Evolutionary conservation across 2,797 vertebrate species (phyloP).

Genomic region (Clarias fuscus): DNA sequence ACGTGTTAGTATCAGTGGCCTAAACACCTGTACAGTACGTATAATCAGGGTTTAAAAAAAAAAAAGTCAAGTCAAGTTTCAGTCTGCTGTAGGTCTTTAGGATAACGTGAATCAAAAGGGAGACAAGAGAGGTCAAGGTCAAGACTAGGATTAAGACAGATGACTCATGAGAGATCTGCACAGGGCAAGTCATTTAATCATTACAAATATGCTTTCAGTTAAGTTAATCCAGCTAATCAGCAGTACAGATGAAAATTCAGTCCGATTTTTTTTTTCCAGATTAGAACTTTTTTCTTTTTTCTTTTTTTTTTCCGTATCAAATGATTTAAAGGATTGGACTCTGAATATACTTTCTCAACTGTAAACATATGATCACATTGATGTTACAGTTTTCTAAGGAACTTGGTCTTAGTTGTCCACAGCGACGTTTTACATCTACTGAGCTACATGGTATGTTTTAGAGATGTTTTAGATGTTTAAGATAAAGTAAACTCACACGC

Average conservation of each 20-base stretch:
- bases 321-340: not conserved
- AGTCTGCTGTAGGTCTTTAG: not conserved
- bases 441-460: no score
- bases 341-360: not conserved
- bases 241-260: not conserved
- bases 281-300: no score
- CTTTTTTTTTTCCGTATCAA: not conserved
- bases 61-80: not conserved
- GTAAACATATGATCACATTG: not conserved
- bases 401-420: not conserved
- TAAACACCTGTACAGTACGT: no score
- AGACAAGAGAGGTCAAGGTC: not conserved
- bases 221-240: not conserved
- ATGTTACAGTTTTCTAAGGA: not conserved
- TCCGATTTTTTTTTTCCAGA: not conserved
- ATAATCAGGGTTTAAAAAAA: not conserved
- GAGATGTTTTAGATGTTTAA: not conserved
- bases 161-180: not conserved
- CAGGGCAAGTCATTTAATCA: constrained; percentile 7
- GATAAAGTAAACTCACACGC: not conserved
- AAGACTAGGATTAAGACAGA: not conserved
- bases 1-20: not conserved
- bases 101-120: not conserved
- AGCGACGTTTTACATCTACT: not conserved
- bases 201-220: not conserved